Percentiles rank a stretch among this genome's conserved stretches.
phyloP scores from a whole-genome alignment of 2,113 vertebrate genomes.

The Ceyx melanurus region DNA sequence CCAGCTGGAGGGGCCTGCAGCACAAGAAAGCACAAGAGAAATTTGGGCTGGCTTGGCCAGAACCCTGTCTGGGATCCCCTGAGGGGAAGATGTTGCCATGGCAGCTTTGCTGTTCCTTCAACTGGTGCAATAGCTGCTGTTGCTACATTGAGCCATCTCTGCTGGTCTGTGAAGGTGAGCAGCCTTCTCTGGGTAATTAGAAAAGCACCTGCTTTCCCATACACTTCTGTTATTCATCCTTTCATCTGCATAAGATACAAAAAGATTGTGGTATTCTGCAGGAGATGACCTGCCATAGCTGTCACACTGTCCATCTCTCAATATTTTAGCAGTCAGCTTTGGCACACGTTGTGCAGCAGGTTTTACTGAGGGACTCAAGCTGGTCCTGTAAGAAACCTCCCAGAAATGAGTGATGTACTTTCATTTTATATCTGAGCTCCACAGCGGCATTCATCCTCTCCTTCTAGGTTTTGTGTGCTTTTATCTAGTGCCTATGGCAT shows the following conservation, averaged over 20 bases:
- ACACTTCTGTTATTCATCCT: background rate
- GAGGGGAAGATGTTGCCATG: background rate
- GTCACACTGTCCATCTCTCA: background rate
- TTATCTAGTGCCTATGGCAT: background rate
- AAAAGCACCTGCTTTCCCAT: background rate
- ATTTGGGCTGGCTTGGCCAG: constrained; percentile 7
- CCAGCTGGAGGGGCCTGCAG: constrained; percentile 5
- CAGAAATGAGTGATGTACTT: background rate
- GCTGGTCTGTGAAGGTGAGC: constrained; percentile 56
- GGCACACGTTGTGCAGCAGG: accelerated
- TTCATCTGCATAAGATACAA: background rate
- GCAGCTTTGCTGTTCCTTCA: constrained; percentile 33
- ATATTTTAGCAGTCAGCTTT: background rate
- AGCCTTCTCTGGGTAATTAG: background rate
- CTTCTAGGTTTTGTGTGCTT: background rate
- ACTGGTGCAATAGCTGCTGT: constrained; percentile 13
- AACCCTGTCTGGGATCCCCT: background rate
- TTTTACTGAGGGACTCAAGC: background rate
- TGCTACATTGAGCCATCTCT: constrained; percentile 16
- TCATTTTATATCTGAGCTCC: background rate
- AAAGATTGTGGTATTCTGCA: constrained; percentile 11
- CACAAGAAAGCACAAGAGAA: background rate
- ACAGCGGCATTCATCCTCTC: background rate
- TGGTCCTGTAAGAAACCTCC: background rate
- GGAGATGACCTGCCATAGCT: background rate